Evolutionary conservation across 2,797 vertebrate species (phyloP).

Genomic region (Leptatherina wallacei): DNA sequence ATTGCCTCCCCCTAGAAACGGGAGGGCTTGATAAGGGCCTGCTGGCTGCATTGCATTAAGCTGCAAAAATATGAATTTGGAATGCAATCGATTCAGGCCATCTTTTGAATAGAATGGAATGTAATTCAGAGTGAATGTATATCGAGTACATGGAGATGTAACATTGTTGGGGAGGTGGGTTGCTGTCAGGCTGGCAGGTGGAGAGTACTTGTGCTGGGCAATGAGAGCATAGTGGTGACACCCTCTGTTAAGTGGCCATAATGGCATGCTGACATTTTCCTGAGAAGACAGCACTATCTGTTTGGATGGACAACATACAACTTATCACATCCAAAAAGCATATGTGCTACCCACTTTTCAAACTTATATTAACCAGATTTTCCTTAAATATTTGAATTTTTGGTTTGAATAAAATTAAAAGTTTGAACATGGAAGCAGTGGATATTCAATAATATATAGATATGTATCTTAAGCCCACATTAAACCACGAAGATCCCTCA

Average conservation of each 20-base stretch:
- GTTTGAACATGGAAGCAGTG: conserved; percentile 18
- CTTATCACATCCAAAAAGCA: conserved; percentile 51
- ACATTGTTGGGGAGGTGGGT: conserved; percentile 69
- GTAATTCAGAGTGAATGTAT: conserved; percentile 76
- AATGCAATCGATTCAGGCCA: conserved; percentile 77
- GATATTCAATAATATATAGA: neutral
- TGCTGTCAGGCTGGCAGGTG: conserved; percentile 72
- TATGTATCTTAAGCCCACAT: neutral
- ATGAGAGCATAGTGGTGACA: conserved; percentile 70
- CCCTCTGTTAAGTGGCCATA: conserved; percentile 78
- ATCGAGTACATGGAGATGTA: conserved; percentile 76
- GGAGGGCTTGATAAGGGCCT: conserved; percentile 76
- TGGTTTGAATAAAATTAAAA: conserved; percentile 31
- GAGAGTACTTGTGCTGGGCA: conserved; percentile 73
- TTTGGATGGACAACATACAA: conserved; percentile 54
- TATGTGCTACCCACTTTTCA: conserved; percentile 43
- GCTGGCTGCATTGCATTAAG: conserved; percentile 75
- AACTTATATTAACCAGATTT: conserved; percentile 40
- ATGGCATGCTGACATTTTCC: conserved; percentile 75
- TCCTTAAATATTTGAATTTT: conserved; percentile 30
- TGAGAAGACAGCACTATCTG: conserved; percentile 53
- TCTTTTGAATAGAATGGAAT: conserved; percentile 74
- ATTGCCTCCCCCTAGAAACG: conserved; percentile 71
- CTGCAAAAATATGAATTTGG: conserved; percentile 74
- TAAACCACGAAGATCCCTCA: conserved; percentile 40